Percentiles rank a stretch among this genome's conserved stretches.
Evolutionary conservation across 2,888 invertebrate species (phyloP).

Genomic region (Nymphalis c-album): DNA sequence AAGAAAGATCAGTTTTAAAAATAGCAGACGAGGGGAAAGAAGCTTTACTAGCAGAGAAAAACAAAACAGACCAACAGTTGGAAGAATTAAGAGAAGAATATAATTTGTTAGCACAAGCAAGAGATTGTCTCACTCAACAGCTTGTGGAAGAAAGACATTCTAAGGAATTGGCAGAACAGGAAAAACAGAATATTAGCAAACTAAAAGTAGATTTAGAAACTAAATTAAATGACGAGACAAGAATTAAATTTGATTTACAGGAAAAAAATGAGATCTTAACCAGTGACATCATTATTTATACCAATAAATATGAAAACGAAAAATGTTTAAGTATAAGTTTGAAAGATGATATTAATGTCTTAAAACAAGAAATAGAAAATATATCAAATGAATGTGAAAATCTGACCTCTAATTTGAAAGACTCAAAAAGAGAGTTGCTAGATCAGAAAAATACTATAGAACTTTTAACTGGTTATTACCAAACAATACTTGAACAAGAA

Average conservation of each 20-base stretch:
- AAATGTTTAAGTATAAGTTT: conserved; percentile 11
- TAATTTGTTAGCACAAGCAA: conserved; percentile 42
- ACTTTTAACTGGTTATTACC: conserved; percentile 27
- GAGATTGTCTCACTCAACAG: conserved; percentile 52
- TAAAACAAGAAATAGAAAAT: conserved; percentile 23
- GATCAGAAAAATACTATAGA: conserved; percentile 18
- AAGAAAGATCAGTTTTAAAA: conserved; percentile 45
- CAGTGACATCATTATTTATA: conserved; percentile 11
- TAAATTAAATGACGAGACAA: conserved; percentile 16
- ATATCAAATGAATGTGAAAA: conserved; percentile 31
- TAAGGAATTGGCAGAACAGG: conserved; percentile 49
- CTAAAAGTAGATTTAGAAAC: conserved; percentile 33
- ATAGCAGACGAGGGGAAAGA: conserved; percentile 41
- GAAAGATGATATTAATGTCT: conserved; percentile 4
- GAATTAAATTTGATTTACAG: conserved; percentile 10
- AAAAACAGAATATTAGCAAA: conserved; percentile 43
- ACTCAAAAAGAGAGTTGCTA: conserved; percentile 21
- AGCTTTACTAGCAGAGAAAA: conserved; percentile 39
- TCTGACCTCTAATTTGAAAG: conserved; percentile 2
- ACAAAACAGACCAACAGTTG: conserved; percentile 32
- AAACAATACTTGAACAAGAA: conserved; percentile 21
- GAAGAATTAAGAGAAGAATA: conserved; percentile 26
- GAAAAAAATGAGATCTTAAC: conserved; percentile 18
- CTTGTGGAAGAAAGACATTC: conserved; percentile 50
- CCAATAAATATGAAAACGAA: conserved; percentile 14